Percentiles rank a stretch among this genome's conserved stretches.
Conservation (phyloP, 2,888 invertebrate species). For the Agrilus biguttatus region DNA sequence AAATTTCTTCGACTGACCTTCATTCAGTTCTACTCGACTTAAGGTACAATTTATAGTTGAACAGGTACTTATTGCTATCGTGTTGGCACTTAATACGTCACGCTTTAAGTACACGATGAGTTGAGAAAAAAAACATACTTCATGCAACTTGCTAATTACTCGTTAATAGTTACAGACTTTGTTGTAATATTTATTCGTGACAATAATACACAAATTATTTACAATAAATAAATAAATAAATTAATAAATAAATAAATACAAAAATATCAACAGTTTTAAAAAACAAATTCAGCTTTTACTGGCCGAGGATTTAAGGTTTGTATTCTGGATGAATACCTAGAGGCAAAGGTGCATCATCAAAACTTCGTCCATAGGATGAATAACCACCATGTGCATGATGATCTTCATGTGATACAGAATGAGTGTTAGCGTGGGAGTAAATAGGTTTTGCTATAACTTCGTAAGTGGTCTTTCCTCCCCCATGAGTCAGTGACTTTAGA, state of each 20-base stretch:
- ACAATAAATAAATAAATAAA: conserved; percentile 2
- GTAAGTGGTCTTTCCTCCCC: conserved; percentile 64
- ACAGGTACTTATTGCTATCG: too few species aligned
- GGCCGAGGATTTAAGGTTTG: conserved; percentile 38
- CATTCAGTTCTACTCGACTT: neutral
- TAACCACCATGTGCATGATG: conserved; percentile 37
- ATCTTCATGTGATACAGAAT: conserved; percentile 51
- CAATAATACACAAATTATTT: too few species aligned
- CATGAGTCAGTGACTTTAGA: conserved; percentile 51
- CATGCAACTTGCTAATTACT: too few species aligned
- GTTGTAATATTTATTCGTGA: too few species aligned
- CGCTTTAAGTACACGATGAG: neutral
- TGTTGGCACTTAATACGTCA: neutral
- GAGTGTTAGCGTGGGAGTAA: conserved; percentile 54
- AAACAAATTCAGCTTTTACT: conserved; percentile 4
- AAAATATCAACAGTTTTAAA: conserved; percentile 3
- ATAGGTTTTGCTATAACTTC: conserved; percentile 74
- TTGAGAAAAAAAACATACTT: too few species aligned
- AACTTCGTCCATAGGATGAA: conserved; percentile 41
- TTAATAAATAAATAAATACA: conserved; percentile 10
- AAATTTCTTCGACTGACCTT: too few species aligned
- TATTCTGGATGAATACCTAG: conserved; percentile 34
- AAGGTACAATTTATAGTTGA: neutral
- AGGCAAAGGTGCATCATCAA: conserved; percentile 30
- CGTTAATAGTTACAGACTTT: too few species aligned